These are phyloP conservation scores for Anoplolepis gracilipes DNA, from an alignment of 1,140 invertebrate genomes.

Conservation along the genomic window DNA sequence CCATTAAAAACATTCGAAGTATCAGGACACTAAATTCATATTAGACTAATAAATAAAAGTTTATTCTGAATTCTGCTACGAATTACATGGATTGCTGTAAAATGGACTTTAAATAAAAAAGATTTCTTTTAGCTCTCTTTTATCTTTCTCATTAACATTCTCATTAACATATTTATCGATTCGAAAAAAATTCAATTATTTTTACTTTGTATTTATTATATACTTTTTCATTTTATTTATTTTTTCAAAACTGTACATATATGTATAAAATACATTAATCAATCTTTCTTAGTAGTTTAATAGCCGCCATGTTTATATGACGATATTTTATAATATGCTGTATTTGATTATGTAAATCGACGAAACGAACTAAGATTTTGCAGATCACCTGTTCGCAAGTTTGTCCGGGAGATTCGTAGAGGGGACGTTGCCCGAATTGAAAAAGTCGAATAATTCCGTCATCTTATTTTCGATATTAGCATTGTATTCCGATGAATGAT, in stretches of 20 bases:
- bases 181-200: too few relatives aligned
- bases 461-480: background rate
- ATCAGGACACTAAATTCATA: too few relatives aligned
- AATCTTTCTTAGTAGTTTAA: background rate
- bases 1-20: too few relatives aligned
- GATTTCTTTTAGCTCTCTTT: too few relatives aligned
- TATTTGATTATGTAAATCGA: background rate
- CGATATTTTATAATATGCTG: background rate
- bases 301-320: background rate
- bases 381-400: background rate
- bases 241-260: too few relatives aligned
- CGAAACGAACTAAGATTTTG: background rate
- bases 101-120: too few relatives aligned
- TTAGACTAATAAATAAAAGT: too few relatives aligned
- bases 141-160: too few relatives aligned
- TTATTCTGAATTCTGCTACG: too few relatives aligned
- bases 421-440: background rate
- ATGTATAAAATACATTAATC: background rate
- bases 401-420: background rate
- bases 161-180: too few relatives aligned
- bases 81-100: too few relatives aligned
- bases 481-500: background rate
- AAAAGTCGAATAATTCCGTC: background rate
- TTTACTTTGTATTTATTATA: background rate
- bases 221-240: too few relatives aligned